A percentile compares a stretch with the other conserved stretches of the same genome.
These are phyloP conservation scores for Nebria ingens DNA, from an alignment of 1,140 invertebrate genomes.

Conservation along the genomic window DNA sequence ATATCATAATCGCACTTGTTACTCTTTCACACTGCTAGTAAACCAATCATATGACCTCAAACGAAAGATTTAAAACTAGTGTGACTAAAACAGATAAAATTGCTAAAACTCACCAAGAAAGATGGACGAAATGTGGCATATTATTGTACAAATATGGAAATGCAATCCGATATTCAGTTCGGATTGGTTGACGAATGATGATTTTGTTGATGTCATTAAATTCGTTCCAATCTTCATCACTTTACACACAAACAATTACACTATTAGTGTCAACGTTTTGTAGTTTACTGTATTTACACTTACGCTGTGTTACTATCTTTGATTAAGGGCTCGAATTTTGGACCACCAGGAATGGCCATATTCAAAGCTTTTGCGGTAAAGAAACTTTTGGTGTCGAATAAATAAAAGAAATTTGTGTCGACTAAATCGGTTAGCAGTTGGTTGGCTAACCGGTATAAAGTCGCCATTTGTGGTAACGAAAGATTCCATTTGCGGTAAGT, in stretches of 20 bases:
- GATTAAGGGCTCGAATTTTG: conserved; percentile 98
- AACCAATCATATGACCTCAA: conserved; percentile 9
- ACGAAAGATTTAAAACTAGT: conserved; percentile 35
- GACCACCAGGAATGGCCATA: conserved; percentile 99
- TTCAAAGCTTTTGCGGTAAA: conserved; percentile 99
- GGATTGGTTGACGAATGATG: conserved; percentile 95
- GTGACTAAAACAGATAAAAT: conserved; percentile 24
- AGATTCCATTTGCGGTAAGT: conserved; percentile 96
- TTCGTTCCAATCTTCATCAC: conserved; percentile 99
- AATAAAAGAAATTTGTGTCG: conserved; percentile 98
- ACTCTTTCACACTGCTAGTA: conserved; percentile 43
- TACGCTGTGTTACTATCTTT: conserved; percentile 93
- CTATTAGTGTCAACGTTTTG: conserved; percentile 9
- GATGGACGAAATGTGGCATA: conserved; percentile 89
- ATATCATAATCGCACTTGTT: conserved; percentile 36
- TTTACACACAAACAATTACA: conserved; percentile 30
- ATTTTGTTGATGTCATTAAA: conserved; percentile 99
- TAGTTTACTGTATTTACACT: conserved; percentile 27
- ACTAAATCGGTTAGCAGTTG: conserved; percentile 97
- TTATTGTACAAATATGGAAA: conserved; percentile 99
- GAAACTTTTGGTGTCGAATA: conserved; percentile 98
- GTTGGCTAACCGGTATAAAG: conserved; percentile 93
- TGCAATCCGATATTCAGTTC: conserved; percentile 98
- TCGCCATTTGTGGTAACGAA: conserved; percentile 92
- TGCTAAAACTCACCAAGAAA: conserved; percentile 69